Evolutionary conservation across 2,888 invertebrate species (phyloP).

Genomic region (Cheilosia scutellata): DNA sequence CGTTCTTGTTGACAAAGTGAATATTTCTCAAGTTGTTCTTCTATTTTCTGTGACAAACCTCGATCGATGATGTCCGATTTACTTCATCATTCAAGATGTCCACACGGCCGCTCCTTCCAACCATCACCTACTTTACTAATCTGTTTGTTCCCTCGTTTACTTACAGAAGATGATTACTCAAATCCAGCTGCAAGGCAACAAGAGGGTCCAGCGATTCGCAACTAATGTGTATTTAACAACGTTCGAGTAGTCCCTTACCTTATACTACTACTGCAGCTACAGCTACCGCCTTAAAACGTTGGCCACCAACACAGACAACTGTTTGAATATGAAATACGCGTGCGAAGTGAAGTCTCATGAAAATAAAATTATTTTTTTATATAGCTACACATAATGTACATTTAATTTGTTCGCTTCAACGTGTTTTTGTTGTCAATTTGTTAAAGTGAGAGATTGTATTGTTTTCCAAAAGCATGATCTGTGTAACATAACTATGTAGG

Average conservation of each 20-base stretch:
- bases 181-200: constrained; percentile 84
- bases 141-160: constrained; percentile 84
- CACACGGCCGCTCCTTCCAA: no score
- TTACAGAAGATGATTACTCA: constrained; percentile 85
- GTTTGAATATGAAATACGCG: constrained; percentile 41
- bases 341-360: constrained; percentile 32
- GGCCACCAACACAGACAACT: constrained; percentile 31
- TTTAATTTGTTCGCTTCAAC: constrained; percentile 39
- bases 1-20: no score
- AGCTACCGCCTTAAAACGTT: constrained; percentile 29
- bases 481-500: neutral
- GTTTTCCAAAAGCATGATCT: constrained; percentile 17
- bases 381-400: constrained; percentile 29
- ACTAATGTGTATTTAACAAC: constrained; percentile 78
- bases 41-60: no score
- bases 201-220: constrained; percentile 85
- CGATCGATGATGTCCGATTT: no score
- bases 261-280: constrained; percentile 16
- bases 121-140: neutral
- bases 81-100: no score
- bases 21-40: no score
- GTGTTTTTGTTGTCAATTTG: constrained; percentile 37
- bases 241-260: constrained; percentile 3
- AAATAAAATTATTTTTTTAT: constrained; percentile 59
- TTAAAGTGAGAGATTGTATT: constrained; percentile 19